Base-by-base conservation (phyloP, 2,113 vertebrate species). In the Myrmophylax atrothorax region DNA sequence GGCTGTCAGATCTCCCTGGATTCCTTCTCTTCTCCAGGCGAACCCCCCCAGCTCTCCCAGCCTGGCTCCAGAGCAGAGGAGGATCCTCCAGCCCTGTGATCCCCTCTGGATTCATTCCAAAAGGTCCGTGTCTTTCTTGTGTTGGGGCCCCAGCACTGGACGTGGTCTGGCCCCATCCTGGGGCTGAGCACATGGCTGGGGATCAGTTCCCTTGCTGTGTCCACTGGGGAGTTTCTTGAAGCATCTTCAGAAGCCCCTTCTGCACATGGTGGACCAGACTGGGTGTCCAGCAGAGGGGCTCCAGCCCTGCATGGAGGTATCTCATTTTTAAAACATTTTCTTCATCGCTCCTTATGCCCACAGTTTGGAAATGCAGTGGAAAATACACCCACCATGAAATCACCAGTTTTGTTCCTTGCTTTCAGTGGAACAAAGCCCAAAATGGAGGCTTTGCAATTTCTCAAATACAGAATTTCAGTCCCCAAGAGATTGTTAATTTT, bases 401-500 rank as follows among this genome's bases (percentile, higher is more conserved):
- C 47, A 37, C 33, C 1, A 0, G 44, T 55, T 59, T 56, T 40
- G 12, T 22, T 80, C 29, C 22, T 29, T 70, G 68, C 40, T 84
- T 52, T 44, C 83, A 56, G 73, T 84, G 68, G 76, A 89, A 86
- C 44, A n/a, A 86, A 75, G 83, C 72, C 80, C 74, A 69, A 87
- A 94, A 89, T 72, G 59, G 64, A 94, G 60, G 47, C 76, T 92
- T 86, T 82, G 68, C 37, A 63, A 89, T 87, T 96, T 94, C 86
- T 93, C 85, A 96, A 94, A 96, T 42, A 31, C 73, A 92, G 76
- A 96, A 96, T 96, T 96, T 96, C 44, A 72, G 49, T 38, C 94
- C 92, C 77, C 88, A 29, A 53, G 79, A 81, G 90, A 88, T 75
- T 56, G 47, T 37, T 59, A 60, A 89, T 92, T 96, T 94, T 72